Conservation (phyloP, 2,797 vertebrate genomes). For the Microtus californicus region DNA sequence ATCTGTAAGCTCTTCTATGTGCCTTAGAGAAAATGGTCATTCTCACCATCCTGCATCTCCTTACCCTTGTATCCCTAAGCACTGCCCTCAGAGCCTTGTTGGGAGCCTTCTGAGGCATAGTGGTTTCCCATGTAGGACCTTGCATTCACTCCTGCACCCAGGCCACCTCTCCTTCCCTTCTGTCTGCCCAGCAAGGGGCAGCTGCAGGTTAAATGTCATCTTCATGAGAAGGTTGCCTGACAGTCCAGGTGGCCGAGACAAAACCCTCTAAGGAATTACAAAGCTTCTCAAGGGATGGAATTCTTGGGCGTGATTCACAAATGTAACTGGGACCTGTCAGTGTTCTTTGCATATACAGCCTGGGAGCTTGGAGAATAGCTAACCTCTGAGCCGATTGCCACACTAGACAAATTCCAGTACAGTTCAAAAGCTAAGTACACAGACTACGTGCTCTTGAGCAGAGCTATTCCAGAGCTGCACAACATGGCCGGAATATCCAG, state of each 20-base stretch:
- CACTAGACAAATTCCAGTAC: background rate
- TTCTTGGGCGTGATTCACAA: background rate
- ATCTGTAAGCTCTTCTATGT: background rate
- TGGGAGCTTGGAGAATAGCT: background rate
- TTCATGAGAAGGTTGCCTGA: background rate
- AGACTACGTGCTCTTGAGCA: background rate
- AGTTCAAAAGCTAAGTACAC: background rate
- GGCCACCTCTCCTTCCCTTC: background rate
- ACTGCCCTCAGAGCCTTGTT: background rate
- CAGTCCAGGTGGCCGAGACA: background rate
- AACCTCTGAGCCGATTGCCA: background rate
- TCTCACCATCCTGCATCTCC: background rate
- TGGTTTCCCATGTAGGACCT: background rate
- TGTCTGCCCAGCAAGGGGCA: background rate
- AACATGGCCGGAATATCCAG: background rate
- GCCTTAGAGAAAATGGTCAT: background rate
- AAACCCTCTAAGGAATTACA: background rate
- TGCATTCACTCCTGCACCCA: background rate
- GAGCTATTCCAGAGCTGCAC: background rate
- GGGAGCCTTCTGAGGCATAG: background rate
- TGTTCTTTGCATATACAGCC: background rate
- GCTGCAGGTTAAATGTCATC: background rate
- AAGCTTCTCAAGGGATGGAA: background rate
- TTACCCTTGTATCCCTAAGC: background rate
- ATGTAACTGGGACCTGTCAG: background rate